Evolutionary conservation across 53 echinoderm and acorn worm genomes (phyloP).

Genomic region (Astropecten irregularis): DNA sequence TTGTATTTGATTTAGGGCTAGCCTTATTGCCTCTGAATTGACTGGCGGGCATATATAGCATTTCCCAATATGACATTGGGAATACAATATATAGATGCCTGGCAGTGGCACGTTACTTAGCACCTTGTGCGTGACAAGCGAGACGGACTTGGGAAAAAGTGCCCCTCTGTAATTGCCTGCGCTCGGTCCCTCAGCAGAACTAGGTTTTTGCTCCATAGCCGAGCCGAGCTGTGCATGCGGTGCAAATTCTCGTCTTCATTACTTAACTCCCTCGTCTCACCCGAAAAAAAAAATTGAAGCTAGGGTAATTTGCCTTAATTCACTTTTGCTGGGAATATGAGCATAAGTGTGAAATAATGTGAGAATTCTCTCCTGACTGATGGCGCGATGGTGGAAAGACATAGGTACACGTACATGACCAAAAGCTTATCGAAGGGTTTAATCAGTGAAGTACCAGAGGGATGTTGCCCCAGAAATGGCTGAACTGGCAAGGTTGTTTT

Average conservation of each 20-base stretch:
- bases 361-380: not conserved
- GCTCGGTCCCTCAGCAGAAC: not conserved
- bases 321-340: not conserved
- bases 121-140: slow-evolving; percentile 45
- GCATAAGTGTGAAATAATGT: not conserved
- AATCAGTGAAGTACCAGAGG: too few relatives aligned
- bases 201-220: too few relatives aligned
- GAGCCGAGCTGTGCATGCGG: not conserved
- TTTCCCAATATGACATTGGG: slow-evolving; percentile 15
- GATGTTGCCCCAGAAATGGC: too few relatives aligned
- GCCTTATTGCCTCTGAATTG: slow-evolving; percentile 47
- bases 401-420: too few relatives aligned
- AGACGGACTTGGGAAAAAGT: not conserved
- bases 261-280: too few relatives aligned
- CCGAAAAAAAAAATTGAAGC: slow-evolving; percentile 2
- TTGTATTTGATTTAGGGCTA: slow-evolving; percentile 44
- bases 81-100: slow-evolving; percentile 17
- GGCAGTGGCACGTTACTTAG: slow-evolving; percentile 41
- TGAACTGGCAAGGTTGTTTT: too few relatives aligned
- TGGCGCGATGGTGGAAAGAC: too few relatives aligned
- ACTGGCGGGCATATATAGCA: slow-evolving; percentile 15
- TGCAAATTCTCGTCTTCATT: too few relatives aligned
- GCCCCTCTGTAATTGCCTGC: slow-evolving; percentile 8
- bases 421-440: too few relatives aligned
- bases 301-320: slow-evolving; percentile 26